A percentile compares a stretch with the other conserved stretches of the same genome.
These are phyloP conservation scores for Sitta carolinensis DNA, from an alignment of 2,797 vertebrate genomes.

Conservation along the genomic window DNA sequence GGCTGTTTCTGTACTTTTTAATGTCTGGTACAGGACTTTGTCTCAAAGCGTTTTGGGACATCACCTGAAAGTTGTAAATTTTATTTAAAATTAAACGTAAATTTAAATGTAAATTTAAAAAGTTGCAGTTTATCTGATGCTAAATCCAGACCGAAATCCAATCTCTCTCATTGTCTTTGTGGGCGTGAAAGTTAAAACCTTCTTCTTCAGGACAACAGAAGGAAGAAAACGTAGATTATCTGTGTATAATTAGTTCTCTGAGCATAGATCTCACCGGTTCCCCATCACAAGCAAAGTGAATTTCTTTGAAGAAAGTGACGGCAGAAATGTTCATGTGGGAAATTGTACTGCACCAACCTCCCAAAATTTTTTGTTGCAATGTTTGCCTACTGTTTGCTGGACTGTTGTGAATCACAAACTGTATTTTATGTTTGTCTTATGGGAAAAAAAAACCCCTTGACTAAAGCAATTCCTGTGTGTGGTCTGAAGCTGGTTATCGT, in stretches of 20 bases:
- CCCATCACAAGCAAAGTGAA: neutral
- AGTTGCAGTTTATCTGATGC: neutral
- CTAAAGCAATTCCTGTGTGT: neutral
- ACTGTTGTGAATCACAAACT: neutral
- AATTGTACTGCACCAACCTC: neutral
- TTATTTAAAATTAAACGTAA: no score
- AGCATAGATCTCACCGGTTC: neutral
- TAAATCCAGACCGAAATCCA: neutral
- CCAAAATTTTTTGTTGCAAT: neutral
- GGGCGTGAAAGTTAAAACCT: neutral
- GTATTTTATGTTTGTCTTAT: neutral
- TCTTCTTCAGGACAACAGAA: neutral
- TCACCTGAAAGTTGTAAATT: neutral
- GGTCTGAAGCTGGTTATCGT: neutral
- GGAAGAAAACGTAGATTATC: neutral
- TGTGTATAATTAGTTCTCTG: neutral
- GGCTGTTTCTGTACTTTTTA: neutral
- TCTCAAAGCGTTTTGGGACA: neutral
- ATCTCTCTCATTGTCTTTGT: neutral
- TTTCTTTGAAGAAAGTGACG: neutral
- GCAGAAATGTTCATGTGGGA: neutral
- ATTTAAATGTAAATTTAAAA: no score
- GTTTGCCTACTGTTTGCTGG: neutral
- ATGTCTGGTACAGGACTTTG: neutral
- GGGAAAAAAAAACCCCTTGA: neutral